A percentile compares a stretch with the other conserved stretches of the same genome.
These are phyloP conservation scores for Neosilurus hyrtlii DNA, from an alignment of 2,797 vertebrate species.

Conservation along the genomic window DNA sequence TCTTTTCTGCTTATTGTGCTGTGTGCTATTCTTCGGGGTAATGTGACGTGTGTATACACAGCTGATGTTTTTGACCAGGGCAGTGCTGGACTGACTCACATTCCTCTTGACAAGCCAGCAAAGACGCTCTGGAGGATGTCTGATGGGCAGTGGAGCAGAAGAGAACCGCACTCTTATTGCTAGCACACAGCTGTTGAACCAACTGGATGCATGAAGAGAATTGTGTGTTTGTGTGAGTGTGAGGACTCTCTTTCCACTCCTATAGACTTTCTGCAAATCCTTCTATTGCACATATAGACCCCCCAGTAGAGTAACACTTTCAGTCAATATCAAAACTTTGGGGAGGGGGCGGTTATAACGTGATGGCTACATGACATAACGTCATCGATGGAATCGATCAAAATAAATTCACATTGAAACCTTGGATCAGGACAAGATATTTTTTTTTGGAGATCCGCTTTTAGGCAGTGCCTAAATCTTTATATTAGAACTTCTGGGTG, in stretches of 20 bases:
- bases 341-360: too few species aligned
- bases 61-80: constrained; percentile 51
- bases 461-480: too few species aligned
- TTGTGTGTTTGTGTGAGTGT: constrained; percentile 8
- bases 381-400: too few species aligned
- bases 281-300: too few species aligned
- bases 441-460: too few species aligned
- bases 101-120: constrained; percentile 55
- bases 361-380: too few species aligned
- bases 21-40: background rate
- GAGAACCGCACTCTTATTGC: constrained; percentile 56
- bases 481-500: too few species aligned
- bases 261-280: background rate
- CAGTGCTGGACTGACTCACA: constrained; percentile 54
- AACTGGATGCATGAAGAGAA: constrained; percentile 56
- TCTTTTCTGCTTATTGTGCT: background rate
- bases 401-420: too few species aligned
- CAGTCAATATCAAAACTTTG: background rate
- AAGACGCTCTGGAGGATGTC: constrained; percentile 64
- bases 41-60: constrained; percentile 18
- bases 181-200: constrained; percentile 64
- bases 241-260: background rate
- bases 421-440: too few species aligned
- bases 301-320: too few species aligned
- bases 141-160: constrained; percentile 65